phyloP scores from a whole-genome alignment of 1,140 invertebrate species.

The Agrilus planipennis region DNA sequence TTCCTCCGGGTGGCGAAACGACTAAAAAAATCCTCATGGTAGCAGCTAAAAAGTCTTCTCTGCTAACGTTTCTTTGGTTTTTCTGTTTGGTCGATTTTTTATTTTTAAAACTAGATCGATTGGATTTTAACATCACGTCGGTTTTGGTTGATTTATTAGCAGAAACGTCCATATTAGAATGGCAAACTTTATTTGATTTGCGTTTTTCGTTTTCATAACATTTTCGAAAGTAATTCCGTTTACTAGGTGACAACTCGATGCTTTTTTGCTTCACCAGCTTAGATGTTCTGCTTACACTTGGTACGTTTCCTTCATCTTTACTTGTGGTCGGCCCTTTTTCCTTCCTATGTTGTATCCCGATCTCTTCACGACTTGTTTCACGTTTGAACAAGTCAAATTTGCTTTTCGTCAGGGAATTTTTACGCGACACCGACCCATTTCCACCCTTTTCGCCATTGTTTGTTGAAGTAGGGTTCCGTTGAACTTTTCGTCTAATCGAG shows the following conservation, averaged over 20 bases:
- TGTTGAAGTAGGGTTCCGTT: conserved; percentile 24
- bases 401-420: conserved; percentile 30
- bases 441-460: conserved; percentile 9
- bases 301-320: background rate
- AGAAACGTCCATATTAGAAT: too few relatives aligned
- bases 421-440: conserved; percentile 15
- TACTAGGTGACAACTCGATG: too few relatives aligned
- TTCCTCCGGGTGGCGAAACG: conserved; percentile 49
- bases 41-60: conserved; percentile 45
- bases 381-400: conserved; percentile 21
- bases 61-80: conserved; percentile 27
- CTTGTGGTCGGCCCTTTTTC: background rate
- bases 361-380: conserved; percentile 17
- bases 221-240: too few relatives aligned
- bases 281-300: too few relatives aligned
- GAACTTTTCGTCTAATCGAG: conserved; percentile 29
- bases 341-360: background rate
- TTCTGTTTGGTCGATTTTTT: conserved; percentile 15
- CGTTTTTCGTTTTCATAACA: too few relatives aligned
- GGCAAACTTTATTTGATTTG: too few relatives aligned
- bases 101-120: conserved; percentile 9
- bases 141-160: too few relatives aligned
- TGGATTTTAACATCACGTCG: conserved; percentile 11
- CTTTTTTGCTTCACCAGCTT: conserved; percentile 23
- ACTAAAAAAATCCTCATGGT: conserved; percentile 55